These are phyloP conservation scores for Festucalex cinctus DNA, from an alignment of 2,113 vertebrate genomes.

Conservation along the genomic window DNA sequence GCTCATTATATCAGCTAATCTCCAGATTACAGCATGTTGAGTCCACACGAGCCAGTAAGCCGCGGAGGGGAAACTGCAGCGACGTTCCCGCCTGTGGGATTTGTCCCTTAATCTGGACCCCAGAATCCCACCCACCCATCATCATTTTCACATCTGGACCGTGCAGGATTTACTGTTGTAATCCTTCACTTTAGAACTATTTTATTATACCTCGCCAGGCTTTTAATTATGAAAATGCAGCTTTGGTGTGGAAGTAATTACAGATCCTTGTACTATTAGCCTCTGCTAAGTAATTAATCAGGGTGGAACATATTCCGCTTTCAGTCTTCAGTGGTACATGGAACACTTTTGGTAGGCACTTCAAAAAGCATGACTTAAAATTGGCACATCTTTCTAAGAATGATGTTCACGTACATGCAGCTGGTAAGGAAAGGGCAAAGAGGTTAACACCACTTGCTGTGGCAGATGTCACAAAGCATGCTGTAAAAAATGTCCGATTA, in stretches of 20 bases:
- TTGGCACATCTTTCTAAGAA: neutral
- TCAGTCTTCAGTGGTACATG: neutral
- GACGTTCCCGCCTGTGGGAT: slow-evolving; percentile 54
- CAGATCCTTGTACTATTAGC: slow-evolving; percentile 64
- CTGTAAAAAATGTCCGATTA: slow-evolving; percentile 77
- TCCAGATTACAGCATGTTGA: slow-evolving; percentile 78
- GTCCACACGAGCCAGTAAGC: slow-evolving; percentile 68
- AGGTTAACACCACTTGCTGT: slow-evolving; percentile 57
- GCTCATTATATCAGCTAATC: slow-evolving; percentile 87
- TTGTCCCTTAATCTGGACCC: slow-evolving; percentile 69
- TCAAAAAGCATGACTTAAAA: neutral
- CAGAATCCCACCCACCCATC: slow-evolving; percentile 57
- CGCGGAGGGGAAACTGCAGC: slow-evolving; percentile 45
- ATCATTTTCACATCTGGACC: slow-evolving; percentile 71
- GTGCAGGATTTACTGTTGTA: slow-evolving; percentile 68
- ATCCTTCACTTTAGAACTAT: slow-evolving; percentile 73
- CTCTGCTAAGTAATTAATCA: slow-evolving; percentile 36
- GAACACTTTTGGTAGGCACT: neutral
- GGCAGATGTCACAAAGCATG: slow-evolving; percentile 79
- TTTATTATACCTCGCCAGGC: slow-evolving; percentile 69
- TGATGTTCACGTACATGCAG: slow-evolving; percentile 11
- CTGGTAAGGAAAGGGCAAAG: slow-evolving; percentile 4
- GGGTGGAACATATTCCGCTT: slow-evolving; percentile 2
- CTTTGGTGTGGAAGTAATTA: slow-evolving; percentile 69
- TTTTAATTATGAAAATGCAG: slow-evolving; percentile 79